Base-by-base conservation (phyloP, 2,888 invertebrate genomes). In the Tinea trinotella region DNA sequence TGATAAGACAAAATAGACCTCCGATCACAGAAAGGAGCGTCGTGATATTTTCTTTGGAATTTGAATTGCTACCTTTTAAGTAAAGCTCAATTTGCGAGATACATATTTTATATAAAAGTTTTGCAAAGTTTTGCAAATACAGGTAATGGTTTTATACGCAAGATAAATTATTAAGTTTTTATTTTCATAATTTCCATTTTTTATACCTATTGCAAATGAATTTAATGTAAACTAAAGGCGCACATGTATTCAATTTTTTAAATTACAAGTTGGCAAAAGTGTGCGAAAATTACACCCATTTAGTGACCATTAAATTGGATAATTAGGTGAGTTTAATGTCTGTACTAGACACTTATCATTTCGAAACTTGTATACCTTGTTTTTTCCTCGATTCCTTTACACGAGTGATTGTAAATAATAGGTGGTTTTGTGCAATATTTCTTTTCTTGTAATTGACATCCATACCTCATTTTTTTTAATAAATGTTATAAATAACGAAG, bases 281-380 rank as follows among this genome's bases (percentile, higher is more conserved):
- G 66, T 67, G 69, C 66, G 66, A 65, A 76, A 80, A 81, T 81
- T 67, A 77, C 68, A 76, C 64, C 70, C 68, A 71, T 70, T 74
- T 68, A 76, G 69, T 70, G 58, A 65, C 63, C 66, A 66, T 75
- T 65, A 72, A 74, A 80, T 77, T 76, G 75, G 70, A 79, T 81
- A 80, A 81, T 78, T 75, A 73, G 67, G 63, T 62, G 64, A 59
- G 60, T 68, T 62, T 74, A 75, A 76, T 76, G 64, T 72, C 61
- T 65, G 64, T 59, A 61, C 65, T 64, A 63, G 68, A 67, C 67
- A 67, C 70, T 60, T 58, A 63, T 65, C 65, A 70, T 69, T 76
- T 76, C 74, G 59, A 64, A 57, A 58, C 61, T 62, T 55, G 59
- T 20, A 4, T 20, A 20, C 22, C 46, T 5, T 9, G 5, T 35